Conservation (phyloP, 2,888 invertebrate genomes). For the Himalopsyche anomala region DNA sequence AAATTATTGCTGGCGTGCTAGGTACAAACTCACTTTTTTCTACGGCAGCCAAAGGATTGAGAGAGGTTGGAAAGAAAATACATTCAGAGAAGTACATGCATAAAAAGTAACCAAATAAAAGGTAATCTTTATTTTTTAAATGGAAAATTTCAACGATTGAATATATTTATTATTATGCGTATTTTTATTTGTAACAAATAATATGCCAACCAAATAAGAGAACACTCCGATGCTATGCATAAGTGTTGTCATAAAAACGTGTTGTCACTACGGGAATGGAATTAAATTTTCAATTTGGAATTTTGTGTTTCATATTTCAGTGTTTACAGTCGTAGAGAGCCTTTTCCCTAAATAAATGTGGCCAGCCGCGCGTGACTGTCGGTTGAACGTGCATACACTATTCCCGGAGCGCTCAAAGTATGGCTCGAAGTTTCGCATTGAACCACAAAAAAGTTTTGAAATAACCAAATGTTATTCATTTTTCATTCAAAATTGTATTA, state of each 20-base stretch:
- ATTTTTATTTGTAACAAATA: background rate
- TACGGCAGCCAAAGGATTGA: no score
- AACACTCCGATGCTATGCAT: background rate
- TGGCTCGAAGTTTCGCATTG: background rate
- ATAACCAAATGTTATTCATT: background rate
- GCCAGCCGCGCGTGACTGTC: slow-evolving; percentile 45
- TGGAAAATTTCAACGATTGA: no score
- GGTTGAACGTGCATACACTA: slow-evolving; percentile 41
- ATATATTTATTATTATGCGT: no score
- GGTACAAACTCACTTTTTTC: no score
- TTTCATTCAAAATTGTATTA: no score
- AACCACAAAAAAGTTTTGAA: background rate
- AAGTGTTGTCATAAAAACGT: slow-evolving; percentile 63
- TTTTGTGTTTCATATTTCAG: slow-evolving; percentile 50
- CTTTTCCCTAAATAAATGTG: slow-evolving; percentile 42
- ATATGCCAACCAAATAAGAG: background rate
- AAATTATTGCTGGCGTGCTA: no score
- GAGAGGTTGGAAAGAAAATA: no score
- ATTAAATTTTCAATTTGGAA: slow-evolving; percentile 64
- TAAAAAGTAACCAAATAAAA: no score
- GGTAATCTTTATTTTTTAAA: no score
- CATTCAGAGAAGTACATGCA: no score
- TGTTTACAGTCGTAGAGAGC: slow-evolving; percentile 42
- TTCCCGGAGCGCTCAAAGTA: slow-evolving; percentile 37
- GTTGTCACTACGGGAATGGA: slow-evolving; percentile 59